phyloP scores from a whole-genome alignment of 2,797 vertebrate genomes.

The Melanotaenia parkinsoni region DNA sequence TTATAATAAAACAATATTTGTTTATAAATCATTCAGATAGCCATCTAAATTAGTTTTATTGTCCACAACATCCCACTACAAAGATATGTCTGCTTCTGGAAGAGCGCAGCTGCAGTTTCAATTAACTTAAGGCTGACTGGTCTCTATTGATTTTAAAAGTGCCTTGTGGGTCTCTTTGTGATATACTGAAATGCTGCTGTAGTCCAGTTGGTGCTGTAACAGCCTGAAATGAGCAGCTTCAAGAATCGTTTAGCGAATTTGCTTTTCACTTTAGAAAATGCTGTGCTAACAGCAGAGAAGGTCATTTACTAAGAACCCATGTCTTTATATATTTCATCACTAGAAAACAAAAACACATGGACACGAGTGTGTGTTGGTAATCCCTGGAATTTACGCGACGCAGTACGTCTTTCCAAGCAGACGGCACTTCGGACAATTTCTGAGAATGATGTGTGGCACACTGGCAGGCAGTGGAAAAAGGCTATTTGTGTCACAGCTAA shows the following conservation, averaged over 20 bases:
- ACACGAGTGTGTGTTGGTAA: slow-evolving; percentile 52
- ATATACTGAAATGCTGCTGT: slow-evolving; percentile 45
- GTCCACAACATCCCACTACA: slow-evolving; percentile 51
- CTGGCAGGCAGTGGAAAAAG: slow-evolving; percentile 85
- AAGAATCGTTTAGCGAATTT: slow-evolving; percentile 26
- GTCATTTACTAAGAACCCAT: not conserved
- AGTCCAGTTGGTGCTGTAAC: slow-evolving; percentile 32
- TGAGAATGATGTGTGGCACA: slow-evolving; percentile 79
- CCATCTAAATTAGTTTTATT: slow-evolving; percentile 52
- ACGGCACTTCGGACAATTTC: slow-evolving; percentile 73
- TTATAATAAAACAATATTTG: slow-evolving; percentile 66
- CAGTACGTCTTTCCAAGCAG: slow-evolving; percentile 65
- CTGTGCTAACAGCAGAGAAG: not conserved
- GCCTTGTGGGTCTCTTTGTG: slow-evolving; percentile 45
- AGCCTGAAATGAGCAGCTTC: slow-evolving; percentile 18
- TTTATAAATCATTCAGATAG: slow-evolving; percentile 45
- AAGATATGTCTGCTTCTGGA: slow-evolving; percentile 45
- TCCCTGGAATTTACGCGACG: slow-evolving; percentile 74
- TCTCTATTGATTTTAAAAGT: slow-evolving; percentile 72
- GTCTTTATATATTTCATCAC: slow-evolving; percentile 28
- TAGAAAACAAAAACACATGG: slow-evolving; percentile 52
- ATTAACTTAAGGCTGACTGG: slow-evolving; percentile 75
- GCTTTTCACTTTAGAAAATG: slow-evolving; percentile 33
- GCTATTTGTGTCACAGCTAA: slow-evolving; percentile 86
- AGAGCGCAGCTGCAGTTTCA: slow-evolving; percentile 64